Evolutionary conservation across 1,140 invertebrate genomes (phyloP), one percentile per base, ranked within the genome.

Genomic region (Chymomyza costata): DNA sequence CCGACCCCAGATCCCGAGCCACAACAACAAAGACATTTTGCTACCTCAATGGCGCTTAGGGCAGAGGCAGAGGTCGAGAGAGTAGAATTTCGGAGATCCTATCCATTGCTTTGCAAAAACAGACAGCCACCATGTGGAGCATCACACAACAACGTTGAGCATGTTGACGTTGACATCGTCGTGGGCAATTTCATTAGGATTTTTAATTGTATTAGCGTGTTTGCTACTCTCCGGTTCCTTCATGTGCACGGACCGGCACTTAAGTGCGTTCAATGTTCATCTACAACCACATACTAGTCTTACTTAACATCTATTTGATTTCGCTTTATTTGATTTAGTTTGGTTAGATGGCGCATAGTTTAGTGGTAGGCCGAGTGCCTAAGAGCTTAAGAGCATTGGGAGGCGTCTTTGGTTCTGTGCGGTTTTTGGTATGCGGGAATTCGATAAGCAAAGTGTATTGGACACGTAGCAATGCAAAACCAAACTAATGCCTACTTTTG

Each of bases 201-300:
- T 80, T 80, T 71, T 80, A 80, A 80, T 80, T 76, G 62, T 62
- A 78, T 76, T 76, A 76, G 61, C 62, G 46, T 70, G 40, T 44
- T 37, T 41, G 28, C 35, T 16, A 2, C 44, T n/a, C 15, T 47
- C 21, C 39, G 10, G 41, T 38, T 30, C 14, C n/a, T 18, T 11
- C 0, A 6, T 32, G 30, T 19, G 34, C 16, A 38, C 51, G 28
- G 41, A 14, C 6, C 30, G 43, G 65, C 70, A 65, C 70, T 76
- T 76, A 76, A 70, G 70, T 70, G 70, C 61, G 45, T 54, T n/a
- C 61, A 46, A 51, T 47, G 38, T 35, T 15, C 48, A 32, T 45
- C 60, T n/a, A n/a, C n/a, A n/a, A n/a, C n/a, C n/a, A n/a, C n/a
- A n/a, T n/a, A n/a, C n/a, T n/a, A 28, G 10, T 10, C 5, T 10